phyloP scores from a whole-genome alignment of 2,888 invertebrate species.

The Caenorhabditis macrosperma region DNA sequence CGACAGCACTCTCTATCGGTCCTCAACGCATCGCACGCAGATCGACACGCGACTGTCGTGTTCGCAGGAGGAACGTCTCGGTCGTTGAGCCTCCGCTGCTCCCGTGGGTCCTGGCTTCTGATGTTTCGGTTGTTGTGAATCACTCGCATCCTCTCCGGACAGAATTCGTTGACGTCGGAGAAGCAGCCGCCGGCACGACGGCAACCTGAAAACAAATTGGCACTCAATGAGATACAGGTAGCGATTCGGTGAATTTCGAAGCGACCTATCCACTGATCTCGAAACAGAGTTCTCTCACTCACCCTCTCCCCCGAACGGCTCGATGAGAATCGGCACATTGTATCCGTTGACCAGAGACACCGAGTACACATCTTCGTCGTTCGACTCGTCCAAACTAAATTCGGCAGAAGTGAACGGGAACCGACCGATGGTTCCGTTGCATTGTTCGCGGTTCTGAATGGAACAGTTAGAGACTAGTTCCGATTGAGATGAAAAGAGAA shows the following conservation, averaged over 20 bases:
- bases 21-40: slow-evolving; percentile 82
- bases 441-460: slow-evolving; percentile 47
- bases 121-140: not conserved
- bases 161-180: slow-evolving; percentile 50
- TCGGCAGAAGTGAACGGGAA: slow-evolving; percentile 82
- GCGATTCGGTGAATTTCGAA: not conserved
- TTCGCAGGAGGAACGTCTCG: slow-evolving; percentile 31
- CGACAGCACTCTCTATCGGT: slow-evolving; percentile 83
- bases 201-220: slow-evolving; percentile 36
- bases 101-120: not conserved
- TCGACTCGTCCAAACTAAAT: slow-evolving; percentile 80
- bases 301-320: slow-evolving; percentile 50
- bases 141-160: slow-evolving; percentile 43
- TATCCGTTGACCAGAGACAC: slow-evolving; percentile 83
- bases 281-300: not conserved
- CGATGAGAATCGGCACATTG: slow-evolving; percentile 79
- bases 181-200: slow-evolving; percentile 61
- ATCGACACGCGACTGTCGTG: slow-evolving; percentile 81
- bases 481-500: not conserved
- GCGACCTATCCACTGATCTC: not conserved
- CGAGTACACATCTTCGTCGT: slow-evolving; percentile 82
- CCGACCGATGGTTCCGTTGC: slow-evolving; percentile 80
- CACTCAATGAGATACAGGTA: not conserved
- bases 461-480: no score
- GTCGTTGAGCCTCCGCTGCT: not conserved